Conservation (phyloP, 2,797 vertebrate species). For the Botia almorhae region DNA sequence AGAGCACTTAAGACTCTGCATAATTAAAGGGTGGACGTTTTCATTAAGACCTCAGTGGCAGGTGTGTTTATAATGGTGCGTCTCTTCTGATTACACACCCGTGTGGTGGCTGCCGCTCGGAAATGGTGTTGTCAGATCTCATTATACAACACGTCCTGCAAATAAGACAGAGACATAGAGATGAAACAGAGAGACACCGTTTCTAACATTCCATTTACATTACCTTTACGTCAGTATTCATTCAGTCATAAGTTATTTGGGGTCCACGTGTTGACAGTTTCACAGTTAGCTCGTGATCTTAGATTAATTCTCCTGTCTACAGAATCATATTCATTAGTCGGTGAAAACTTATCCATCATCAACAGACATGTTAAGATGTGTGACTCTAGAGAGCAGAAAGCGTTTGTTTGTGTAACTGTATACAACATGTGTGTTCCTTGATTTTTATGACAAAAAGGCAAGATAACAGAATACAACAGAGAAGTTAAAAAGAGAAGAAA, state of each 20-base stretch:
- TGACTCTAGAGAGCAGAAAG: neutral
- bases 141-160: slow-evolving; percentile 79
- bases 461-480: neutral
- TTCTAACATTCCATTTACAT: slow-evolving; percentile 37
- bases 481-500: too few species aligned
- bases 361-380: neutral
- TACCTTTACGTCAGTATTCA: slow-evolving; percentile 30
- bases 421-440: neutral
- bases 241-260: slow-evolving; percentile 23
- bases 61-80: slow-evolving; percentile 80
- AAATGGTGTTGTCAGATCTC: slow-evolving; percentile 89
- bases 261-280: slow-evolving; percentile 17
- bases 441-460: too few species aligned
- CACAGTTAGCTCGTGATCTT: slow-evolving; percentile 8
- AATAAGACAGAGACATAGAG: slow-evolving; percentile 24
- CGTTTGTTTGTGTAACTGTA: neutral
- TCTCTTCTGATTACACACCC: slow-evolving; percentile 87
- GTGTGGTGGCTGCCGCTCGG: slow-evolving; percentile 74
- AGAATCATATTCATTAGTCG: slow-evolving; percentile 25
- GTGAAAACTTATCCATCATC: neutral
- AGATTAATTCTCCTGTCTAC: neutral
- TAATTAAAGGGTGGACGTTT: slow-evolving; percentile 77
- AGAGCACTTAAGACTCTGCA: slow-evolving; percentile 51
- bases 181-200: slow-evolving; percentile 37
- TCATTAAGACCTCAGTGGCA: slow-evolving; percentile 77